A percentile compares a stretch with the other conserved stretches of the same genome.
Evolutionary conservation across 1,140 invertebrate genomes (phyloP).

Genomic region (Acromyrmex echinatior): DNA sequence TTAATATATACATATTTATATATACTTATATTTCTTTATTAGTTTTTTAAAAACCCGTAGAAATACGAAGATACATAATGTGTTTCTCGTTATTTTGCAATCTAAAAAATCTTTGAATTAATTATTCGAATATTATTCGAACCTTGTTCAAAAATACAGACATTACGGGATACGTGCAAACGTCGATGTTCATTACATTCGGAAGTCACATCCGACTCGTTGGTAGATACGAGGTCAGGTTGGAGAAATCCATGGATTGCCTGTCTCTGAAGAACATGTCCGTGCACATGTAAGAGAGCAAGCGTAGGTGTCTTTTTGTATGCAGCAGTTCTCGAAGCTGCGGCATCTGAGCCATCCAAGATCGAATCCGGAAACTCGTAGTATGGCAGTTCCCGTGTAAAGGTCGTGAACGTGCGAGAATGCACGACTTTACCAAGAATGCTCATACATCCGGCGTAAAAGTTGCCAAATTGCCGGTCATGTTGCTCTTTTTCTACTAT

Average conservation of each 20-base stretch:
- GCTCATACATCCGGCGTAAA: slow-evolving; percentile 34
- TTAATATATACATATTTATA: background rate
- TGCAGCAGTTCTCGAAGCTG: slow-evolving; percentile 10
- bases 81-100: background rate
- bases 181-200: slow-evolving; percentile 31
- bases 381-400: background rate
- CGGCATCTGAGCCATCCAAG: slow-evolving; percentile 5
- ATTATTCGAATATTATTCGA: background rate
- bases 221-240: slow-evolving; percentile 13
- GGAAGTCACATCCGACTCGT: slow-evolving; percentile 48
- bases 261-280: background rate
- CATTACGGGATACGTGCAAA: slow-evolving; percentile 34
- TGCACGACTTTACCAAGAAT: slow-evolving; percentile 31
- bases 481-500: background rate
- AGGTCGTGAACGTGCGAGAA: slow-evolving; percentile 56
- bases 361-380: slow-evolving; percentile 11
- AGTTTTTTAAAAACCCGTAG: background rate
- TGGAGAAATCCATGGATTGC: slow-evolving; percentile 23
- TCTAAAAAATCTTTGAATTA: slow-evolving; percentile 4
- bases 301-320: slow-evolving; percentile 22
- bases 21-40: background rate
- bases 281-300: background rate
- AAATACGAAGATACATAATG: background rate
- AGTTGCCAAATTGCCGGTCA: slow-evolving; percentile 43
- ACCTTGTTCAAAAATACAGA: slow-evolving; percentile 9